Evolutionary conservation across 2,888 invertebrate genomes (phyloP).

Genomic region (Drosophila pullipes): DNA sequence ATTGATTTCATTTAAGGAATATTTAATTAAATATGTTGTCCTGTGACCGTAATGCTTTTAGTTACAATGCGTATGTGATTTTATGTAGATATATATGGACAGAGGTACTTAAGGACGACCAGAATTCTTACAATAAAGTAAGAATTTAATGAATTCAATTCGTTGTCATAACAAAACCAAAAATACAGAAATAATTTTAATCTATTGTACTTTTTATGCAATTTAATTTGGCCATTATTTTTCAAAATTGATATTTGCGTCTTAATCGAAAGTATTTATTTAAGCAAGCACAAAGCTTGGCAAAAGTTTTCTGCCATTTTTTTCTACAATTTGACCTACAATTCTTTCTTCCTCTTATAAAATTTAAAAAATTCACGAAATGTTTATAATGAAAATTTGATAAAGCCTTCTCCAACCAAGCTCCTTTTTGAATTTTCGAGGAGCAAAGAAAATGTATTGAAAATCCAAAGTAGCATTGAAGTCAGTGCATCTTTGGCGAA

Average conservation of each 20-base stretch:
- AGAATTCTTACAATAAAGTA: not conserved
- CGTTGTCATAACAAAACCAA: not conserved
- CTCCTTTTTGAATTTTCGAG: slow-evolving; percentile 11
- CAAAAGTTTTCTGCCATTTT: fast-evolving
- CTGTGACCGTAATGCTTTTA: not conserved
- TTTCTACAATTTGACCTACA: not conserved
- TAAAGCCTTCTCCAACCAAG: not conserved
- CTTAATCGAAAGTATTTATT: not conserved
- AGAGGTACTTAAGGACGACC: not conserved
- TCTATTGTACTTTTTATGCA: not conserved
- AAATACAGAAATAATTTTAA: not conserved
- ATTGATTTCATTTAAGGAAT: not conserved
- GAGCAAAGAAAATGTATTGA: slow-evolving; percentile 11
- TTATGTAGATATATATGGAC: not conserved
- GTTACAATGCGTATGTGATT: not conserved
- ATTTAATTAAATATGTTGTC: not conserved
- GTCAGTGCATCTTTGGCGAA: slow-evolving; percentile 5
- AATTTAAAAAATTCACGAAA: not conserved
- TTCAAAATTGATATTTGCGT: not conserved
- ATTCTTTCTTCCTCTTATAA: not conserved
- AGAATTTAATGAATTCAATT: not conserved
- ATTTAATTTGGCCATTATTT: not conserved
- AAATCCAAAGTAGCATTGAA: slow-evolving; percentile 3
- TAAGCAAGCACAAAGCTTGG: not conserved
- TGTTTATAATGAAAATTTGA: not conserved